A percentile compares a stretch with the other conserved stretches of the same genome.
phyloP scores from a whole-genome alignment of 2,888 invertebrate species.

The Heterodera filipjevi region DNA sequence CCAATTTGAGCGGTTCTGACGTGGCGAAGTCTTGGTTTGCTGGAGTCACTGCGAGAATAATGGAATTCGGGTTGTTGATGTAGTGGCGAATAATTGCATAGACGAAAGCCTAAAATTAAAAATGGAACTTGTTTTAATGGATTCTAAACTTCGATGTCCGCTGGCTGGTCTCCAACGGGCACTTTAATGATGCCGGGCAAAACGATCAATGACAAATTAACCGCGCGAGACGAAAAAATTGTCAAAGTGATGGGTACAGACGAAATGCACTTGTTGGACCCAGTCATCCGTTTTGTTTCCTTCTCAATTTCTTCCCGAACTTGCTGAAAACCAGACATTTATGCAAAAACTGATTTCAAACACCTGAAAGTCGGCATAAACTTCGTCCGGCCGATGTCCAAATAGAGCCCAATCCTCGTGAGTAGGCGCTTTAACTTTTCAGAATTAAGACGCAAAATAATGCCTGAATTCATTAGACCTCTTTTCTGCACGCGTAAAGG shows the following conservation, averaged over 20 bases:
- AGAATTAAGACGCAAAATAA: background rate
- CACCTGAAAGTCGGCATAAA: constrained; percentile 87
- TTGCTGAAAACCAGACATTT: constrained; percentile 8
- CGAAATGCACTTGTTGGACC: constrained; percentile 92
- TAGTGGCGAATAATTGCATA: constrained; percentile 84
- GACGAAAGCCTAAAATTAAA: constrained; percentile 75
- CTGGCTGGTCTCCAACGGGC: constrained; percentile 97
- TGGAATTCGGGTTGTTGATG: constrained; percentile 93
- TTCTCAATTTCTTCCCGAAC: constrained; percentile 88
- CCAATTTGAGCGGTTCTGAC: constrained; percentile 92
- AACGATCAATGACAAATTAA: constrained; percentile 91
- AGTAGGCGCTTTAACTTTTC: constrained; percentile 26
- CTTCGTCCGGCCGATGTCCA: constrained; percentile 84
- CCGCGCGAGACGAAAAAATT: constrained; percentile 90
- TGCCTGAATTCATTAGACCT: background rate
- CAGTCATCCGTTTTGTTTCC: constrained; percentile 92
- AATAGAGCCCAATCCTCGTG: constrained; percentile 82
- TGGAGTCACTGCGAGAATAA: constrained; percentile 93
- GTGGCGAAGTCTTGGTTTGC: constrained; percentile 99
- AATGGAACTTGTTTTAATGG: background rate
- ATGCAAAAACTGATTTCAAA: background rate
- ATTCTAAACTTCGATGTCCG: constrained; percentile 81
- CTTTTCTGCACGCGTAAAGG: constrained; percentile 12
- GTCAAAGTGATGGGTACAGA: constrained; percentile 92
- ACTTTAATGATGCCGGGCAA: constrained; percentile 96